These are phyloP conservation scores for Drosophila sproati DNA, from an alignment of 1,140 invertebrate species.

Conservation along the genomic window DNA sequence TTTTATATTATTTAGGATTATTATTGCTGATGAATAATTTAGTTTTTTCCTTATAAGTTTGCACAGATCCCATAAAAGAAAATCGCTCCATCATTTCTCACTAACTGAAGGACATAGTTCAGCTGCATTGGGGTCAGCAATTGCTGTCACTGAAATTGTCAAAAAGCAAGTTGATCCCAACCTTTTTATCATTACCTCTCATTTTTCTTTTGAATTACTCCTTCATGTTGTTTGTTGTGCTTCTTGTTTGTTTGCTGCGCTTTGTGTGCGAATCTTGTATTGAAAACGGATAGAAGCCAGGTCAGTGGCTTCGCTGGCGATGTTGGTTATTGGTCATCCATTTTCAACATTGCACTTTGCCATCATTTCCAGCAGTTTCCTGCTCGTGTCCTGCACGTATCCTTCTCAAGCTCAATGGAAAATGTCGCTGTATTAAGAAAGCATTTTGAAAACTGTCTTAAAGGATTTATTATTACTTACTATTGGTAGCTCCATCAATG, in stretches of 20 bases:
- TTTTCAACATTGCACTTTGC: slow-evolving; percentile 31
- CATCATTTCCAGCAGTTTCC: slow-evolving; percentile 30
- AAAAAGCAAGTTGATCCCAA: slow-evolving; percentile 56
- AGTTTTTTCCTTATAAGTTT: slow-evolving; percentile 3
- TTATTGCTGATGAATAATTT: not conserved
- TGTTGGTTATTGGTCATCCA: slow-evolving; percentile 26
- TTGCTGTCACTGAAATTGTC: slow-evolving; percentile 60
- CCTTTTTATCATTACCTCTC: slow-evolving; percentile 10
- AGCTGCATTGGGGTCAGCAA: slow-evolving; percentile 37
- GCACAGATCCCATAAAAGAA: not conserved
- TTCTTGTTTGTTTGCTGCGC: slow-evolving; percentile 17
- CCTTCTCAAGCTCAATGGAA: slow-evolving; percentile 53
- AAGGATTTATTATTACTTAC: slow-evolving; percentile 61
- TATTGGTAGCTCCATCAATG: slow-evolving; percentile 28
- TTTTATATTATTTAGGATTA: not conserved
- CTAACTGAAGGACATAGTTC: slow-evolving; percentile 21
- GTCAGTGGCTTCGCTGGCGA: slow-evolving; percentile 33
- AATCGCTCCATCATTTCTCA: slow-evolving; percentile 44
- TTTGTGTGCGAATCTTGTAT: slow-evolving; percentile 5
- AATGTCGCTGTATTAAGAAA: slow-evolving; percentile 50
- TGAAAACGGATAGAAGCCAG: slow-evolving; percentile 29
- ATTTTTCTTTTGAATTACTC: slow-evolving; percentile 16
- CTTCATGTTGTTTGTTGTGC: slow-evolving; percentile 36
- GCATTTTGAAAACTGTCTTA: slow-evolving; percentile 54
- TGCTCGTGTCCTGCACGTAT: slow-evolving; percentile 30